Percentiles rank a stretch among this genome's conserved stretches.
These are phyloP conservation scores for Brenthis ino DNA, from an alignment of 2,888 invertebrate species.

Conservation along the genomic window DNA sequence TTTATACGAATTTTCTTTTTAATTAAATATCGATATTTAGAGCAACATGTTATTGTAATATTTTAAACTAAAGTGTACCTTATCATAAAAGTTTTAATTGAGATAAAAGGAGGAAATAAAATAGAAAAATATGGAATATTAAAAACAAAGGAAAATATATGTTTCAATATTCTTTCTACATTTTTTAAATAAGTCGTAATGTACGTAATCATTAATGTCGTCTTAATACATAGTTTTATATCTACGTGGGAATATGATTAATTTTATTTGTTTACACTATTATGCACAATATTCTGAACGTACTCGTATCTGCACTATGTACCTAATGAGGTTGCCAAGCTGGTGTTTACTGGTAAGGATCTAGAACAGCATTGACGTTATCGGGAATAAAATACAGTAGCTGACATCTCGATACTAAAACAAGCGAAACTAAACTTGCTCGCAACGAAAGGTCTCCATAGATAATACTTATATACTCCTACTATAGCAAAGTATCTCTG, in stretches of 20 bases:
- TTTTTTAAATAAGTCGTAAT: too few relatives aligned
- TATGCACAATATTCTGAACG: slow-evolving; percentile 31
- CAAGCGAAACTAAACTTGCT: slow-evolving; percentile 24
- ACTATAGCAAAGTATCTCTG: not conserved
- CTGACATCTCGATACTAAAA: slow-evolving; percentile 38
- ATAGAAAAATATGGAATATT: too few relatives aligned
- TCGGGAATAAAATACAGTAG: slow-evolving; percentile 52
- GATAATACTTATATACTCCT: slow-evolving; percentile 8
- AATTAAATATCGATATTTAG: too few relatives aligned
- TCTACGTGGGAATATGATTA: slow-evolving; percentile 41
- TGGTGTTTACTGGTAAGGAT: slow-evolving; percentile 64
- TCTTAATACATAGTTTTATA: slow-evolving; percentile 14
- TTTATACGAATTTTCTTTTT: too few relatives aligned
- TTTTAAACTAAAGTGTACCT: too few relatives aligned
- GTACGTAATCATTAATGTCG: not conserved
- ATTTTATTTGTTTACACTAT: slow-evolving; percentile 38
- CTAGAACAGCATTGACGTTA: slow-evolving; percentile 66
- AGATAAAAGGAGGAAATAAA: too few relatives aligned
- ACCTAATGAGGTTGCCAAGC: slow-evolving; percentile 50
- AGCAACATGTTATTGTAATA: too few relatives aligned
- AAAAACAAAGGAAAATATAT: too few relatives aligned
- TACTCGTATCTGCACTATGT: slow-evolving; percentile 34
- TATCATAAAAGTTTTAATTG: too few relatives aligned
- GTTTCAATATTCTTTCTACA: too few relatives aligned
- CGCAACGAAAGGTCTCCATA: slow-evolving; percentile 28